Base-by-base conservation (phyloP, 2,888 invertebrate species). In the Mythimna pallens region DNA sequence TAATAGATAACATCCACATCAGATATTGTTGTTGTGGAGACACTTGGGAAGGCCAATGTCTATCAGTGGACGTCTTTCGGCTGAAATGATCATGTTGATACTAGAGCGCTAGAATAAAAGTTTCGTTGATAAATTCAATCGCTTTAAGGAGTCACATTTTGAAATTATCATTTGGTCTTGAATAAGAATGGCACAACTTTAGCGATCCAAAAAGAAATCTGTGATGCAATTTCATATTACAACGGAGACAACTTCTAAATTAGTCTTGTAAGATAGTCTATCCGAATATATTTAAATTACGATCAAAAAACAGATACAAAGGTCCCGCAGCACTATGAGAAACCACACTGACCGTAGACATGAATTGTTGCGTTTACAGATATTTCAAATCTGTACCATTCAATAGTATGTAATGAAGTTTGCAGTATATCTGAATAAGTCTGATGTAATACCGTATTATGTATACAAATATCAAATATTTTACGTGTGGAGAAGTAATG, bases 361-460 rank as follows among this genome's bases (percentile, higher is more conserved):
- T 75, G 84, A 81, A 81, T 76, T 77, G 82, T 83, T 65, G 70
- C 86, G 17, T 81, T 87, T 76, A 76, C 72, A 77, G 80, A 78
- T 76, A 86, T 82, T 83, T 83, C 81, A 85, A 85, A 88, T 87
- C 81, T 80, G 69, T 66, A 76, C 71, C 55, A 73, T 82, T 87
- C 80, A 86, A 87, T 86, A 76, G 79, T 74, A 72, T 84, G 76
- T 87, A 87, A 84, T 85, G 85, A 86, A 84, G 86, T 80, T 78
- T 73, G 74, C 59, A 73, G 79, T 86, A 71, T 85, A 83, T 85
- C 74, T 84, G 67, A 77, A 81, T 84, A 80, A 84, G 82, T 76
- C 79, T 79, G 71, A 85, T 64, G 73, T 80, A 86, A 76, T 78
- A 72, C 65, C 63, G 62, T 71, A 71, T 65, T 70, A 69, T 59